Conservation (phyloP, 2,888 invertebrate species). For the Vannuccia rotundouncinata region DNA sequence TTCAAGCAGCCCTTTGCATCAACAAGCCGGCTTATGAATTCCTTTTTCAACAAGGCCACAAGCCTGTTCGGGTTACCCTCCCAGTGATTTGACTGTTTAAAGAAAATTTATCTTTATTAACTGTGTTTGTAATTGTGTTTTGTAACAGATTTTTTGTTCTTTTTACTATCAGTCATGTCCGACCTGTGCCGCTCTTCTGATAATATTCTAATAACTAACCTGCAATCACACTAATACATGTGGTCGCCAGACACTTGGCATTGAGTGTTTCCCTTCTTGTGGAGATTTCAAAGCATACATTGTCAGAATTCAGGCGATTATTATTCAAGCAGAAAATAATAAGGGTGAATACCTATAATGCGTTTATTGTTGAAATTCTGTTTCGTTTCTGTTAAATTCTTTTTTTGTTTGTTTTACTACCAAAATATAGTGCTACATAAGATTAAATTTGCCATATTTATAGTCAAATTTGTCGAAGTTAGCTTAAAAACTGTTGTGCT, state of each 20-base stretch:
- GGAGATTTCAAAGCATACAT: constrained; percentile 32
- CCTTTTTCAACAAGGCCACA: too few relatives aligned
- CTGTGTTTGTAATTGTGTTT: too few relatives aligned
- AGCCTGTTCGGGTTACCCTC: too few relatives aligned
- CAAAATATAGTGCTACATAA: not conserved
- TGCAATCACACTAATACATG: constrained; percentile 41
- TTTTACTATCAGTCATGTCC: too few relatives aligned
- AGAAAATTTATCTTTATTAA: too few relatives aligned
- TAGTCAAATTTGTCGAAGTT: too few relatives aligned
- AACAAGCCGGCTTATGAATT: too few relatives aligned
- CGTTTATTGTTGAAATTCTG: not conserved
- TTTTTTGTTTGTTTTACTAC: not conserved
- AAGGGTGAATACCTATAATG: not conserved
- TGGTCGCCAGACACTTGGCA: constrained; percentile 39
- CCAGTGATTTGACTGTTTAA: too few relatives aligned
- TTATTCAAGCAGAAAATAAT: constrained; percentile 1
- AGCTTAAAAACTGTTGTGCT: not conserved
- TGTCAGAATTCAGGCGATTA: constrained; percentile 38
- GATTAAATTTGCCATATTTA: not conserved
- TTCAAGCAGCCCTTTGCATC: too few relatives aligned
- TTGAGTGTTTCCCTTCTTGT: constrained; percentile 39
- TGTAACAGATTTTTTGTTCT: too few relatives aligned
- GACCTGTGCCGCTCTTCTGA: too few relatives aligned
- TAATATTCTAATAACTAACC: too few relatives aligned
- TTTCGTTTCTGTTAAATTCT: constrained; percentile 15